These are phyloP conservation scores for Porites evermanni DNA, from an alignment of 92 coral and sea anemone species.

Conservation along the genomic window DNA sequence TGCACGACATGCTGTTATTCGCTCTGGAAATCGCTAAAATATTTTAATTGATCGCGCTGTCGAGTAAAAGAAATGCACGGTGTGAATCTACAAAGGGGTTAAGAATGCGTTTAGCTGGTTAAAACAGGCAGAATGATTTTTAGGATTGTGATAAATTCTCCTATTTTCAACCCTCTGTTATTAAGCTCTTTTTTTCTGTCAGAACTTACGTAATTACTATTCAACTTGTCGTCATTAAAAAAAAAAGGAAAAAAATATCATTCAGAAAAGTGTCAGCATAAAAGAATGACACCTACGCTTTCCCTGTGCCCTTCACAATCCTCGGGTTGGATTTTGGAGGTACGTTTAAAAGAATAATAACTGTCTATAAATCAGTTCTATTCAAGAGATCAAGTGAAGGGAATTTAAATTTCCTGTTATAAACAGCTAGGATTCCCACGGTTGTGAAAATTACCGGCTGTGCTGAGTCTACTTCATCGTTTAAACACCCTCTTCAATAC, in stretches of 20 bases:
- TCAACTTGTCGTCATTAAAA: neutral
- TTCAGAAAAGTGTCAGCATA: neutral
- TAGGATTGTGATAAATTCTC: neutral
- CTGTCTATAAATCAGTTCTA: neutral
- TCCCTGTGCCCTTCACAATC: neutral
- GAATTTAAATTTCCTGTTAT: conserved; percentile 22
- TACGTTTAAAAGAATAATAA: neutral
- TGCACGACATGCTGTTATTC: neutral
- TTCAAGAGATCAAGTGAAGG: conserved; percentile 27
- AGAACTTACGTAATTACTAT: neutral
- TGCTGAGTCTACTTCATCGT: neutral
- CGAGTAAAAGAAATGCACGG: neutral
- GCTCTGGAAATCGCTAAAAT: neutral
- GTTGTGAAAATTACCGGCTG: neutral
- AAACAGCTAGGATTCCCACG: conserved; percentile 19
- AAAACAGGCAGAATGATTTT: neutral
- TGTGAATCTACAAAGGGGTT: conserved; percentile 5
- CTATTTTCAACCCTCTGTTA: neutral
- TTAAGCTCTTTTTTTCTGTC: neutral
- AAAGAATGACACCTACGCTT: neutral
- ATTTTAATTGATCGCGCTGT: neutral
- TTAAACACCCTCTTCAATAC: neutral
- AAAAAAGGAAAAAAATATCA: neutral
- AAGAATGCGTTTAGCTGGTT: neutral
- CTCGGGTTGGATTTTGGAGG: neutral